Conservation (phyloP, 1,140 invertebrate genomes). For the Leptopilina clavipes region DNA sequence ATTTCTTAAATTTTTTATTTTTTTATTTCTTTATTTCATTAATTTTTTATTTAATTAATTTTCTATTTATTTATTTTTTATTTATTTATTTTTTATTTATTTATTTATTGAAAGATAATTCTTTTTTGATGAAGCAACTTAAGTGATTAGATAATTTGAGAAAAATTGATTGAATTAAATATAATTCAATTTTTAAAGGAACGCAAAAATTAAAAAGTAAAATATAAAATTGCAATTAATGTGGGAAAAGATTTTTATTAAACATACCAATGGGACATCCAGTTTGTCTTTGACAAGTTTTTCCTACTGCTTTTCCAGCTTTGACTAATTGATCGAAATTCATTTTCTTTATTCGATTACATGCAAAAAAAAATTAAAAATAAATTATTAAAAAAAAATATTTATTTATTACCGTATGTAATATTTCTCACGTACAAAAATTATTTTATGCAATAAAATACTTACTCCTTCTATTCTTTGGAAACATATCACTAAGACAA, state of each 20-base stretch:
- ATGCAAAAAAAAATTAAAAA: conserved; percentile 2
- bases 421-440: neutral
- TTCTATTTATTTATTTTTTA: too few relatives aligned
- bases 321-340: conserved; percentile 9
- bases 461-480: conserved; percentile 51
- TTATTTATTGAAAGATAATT: too few relatives aligned
- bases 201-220: too few relatives aligned
- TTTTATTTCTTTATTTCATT: too few relatives aligned
- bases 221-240: too few relatives aligned
- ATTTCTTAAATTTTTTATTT: too few relatives aligned
- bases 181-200: neutral
- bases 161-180: neutral
- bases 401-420: too few relatives aligned
- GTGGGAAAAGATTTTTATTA: neutral
- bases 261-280: conserved; percentile 40
- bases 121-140: too few relatives aligned
- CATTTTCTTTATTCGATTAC: conserved; percentile 16
- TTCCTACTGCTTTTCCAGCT: conserved; percentile 9
- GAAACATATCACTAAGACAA: conserved; percentile 34
- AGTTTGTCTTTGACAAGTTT: conserved; percentile 38
- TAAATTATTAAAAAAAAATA: neutral
- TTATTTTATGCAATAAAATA: conserved; percentile 23
- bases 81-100: too few relatives aligned
- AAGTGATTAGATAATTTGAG: too few relatives aligned
- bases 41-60: too few relatives aligned